Evolutionary conservation across 2,888 invertebrate genomes (phyloP).

Genomic region (Thereva nobilitata): DNA sequence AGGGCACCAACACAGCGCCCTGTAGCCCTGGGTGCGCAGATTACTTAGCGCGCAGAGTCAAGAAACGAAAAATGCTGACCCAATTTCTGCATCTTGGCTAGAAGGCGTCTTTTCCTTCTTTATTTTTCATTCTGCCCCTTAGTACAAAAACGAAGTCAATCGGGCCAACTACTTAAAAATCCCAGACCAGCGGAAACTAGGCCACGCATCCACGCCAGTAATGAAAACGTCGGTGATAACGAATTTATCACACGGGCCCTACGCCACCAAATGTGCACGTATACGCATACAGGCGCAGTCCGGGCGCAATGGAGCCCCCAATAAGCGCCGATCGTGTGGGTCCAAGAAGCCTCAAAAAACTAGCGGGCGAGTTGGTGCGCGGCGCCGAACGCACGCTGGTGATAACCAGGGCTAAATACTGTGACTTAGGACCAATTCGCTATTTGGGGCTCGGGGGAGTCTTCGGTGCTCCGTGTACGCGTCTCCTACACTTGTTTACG

Average conservation of each 20-base stretch:
- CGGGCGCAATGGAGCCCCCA: background rate
- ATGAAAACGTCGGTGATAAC: slow-evolving; percentile 37
- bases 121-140: background rate
- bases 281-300: slow-evolving; percentile 10
- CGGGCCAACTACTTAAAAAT: slow-evolving; percentile 28
- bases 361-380: background rate
- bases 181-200: slow-evolving; percentile 24
- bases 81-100: slow-evolving; percentile 8
- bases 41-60: slow-evolving; percentile 2
- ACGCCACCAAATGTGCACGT: slow-evolving; percentile 36
- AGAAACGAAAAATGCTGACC: slow-evolving; percentile 25
- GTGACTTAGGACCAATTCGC: slow-evolving; percentile 23
- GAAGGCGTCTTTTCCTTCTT: slow-evolving; percentile 14
- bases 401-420: background rate
- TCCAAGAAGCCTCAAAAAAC: slow-evolving; percentile 5
- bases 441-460: slow-evolving; percentile 10
- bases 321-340: slow-evolving; percentile 4
- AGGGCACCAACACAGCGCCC: slow-evolving; percentile 19
- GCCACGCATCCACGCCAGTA: slow-evolving; percentile 29
- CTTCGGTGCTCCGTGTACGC: no score
- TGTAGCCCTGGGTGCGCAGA: no score
- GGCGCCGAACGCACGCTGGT: slow-evolving; percentile 5
- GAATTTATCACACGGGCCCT: slow-evolving; percentile 36
- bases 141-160: slow-evolving; percentile 10
- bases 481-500: slow-evolving; percentile 17